These are phyloP conservation scores for Clarias macrocephalus DNA, from an alignment of 2,113 vertebrate species.

Conservation along the genomic window DNA sequence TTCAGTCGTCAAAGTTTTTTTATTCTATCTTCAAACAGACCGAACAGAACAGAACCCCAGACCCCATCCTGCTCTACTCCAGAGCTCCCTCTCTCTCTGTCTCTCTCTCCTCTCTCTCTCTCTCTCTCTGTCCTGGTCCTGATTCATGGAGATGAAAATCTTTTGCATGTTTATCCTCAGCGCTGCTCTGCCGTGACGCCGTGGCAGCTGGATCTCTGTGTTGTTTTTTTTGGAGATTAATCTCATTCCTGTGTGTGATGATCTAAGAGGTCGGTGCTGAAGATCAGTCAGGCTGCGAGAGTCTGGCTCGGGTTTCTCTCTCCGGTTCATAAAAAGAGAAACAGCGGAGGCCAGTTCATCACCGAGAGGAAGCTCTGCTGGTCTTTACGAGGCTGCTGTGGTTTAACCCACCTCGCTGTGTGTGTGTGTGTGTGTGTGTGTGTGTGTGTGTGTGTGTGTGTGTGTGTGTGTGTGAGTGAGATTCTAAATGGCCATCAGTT, in stretches of 20 bases:
- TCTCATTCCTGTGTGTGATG: neutral
- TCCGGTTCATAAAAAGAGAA: slow-evolving; percentile 33
- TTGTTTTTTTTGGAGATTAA: slow-evolving; percentile 13
- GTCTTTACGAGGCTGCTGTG: slow-evolving; percentile 23
- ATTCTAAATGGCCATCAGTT: neutral
- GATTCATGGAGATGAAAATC: no score
- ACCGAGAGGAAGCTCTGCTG: slow-evolving; percentile 16
- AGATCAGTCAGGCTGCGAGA: neutral
- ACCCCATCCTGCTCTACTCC: neutral
- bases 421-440: neutral
- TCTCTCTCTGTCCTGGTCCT: no score
- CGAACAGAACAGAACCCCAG: neutral
- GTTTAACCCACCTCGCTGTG: neutral
- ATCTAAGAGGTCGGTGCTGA: neutral
- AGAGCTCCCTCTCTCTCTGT: neutral
- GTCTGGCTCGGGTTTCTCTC: neutral
- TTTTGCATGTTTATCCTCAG: neutral
- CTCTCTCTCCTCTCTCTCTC: no score
- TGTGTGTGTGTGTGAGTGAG: neutral
- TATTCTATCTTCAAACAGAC: neutral
- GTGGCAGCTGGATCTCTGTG: neutral
- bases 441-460: slow-evolving; percentile 3
- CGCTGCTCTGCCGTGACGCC: neutral
- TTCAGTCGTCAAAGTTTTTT: neutral
- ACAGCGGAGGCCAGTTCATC: slow-evolving; percentile 42